Evolutionary conservation across 2,113 vertebrate species (phyloP).

Genomic region (Hippolais icterina): DNA sequence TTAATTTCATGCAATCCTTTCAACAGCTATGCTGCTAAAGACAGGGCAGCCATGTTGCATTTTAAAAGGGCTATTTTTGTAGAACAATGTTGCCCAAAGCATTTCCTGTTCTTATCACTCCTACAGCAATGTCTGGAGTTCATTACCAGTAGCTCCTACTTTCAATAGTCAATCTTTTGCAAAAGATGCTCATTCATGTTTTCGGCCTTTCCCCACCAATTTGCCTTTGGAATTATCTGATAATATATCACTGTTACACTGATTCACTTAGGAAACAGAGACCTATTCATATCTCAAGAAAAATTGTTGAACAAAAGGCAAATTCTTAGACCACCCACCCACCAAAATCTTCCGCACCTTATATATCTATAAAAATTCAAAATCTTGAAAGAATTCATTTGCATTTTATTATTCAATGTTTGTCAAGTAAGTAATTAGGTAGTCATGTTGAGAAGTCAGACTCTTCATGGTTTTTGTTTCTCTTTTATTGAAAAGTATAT

Average conservation of each 20-base stretch:
- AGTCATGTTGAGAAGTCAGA: slow-evolving; percentile 2
- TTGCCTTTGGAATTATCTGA: neutral
- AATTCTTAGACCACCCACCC: slow-evolving; percentile 61
- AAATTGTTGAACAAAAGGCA: slow-evolving; percentile 20
- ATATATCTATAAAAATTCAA: neutral
- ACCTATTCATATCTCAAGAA: slow-evolving; percentile 34
- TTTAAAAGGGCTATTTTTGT: slow-evolving; percentile 46
- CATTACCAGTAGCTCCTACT: slow-evolving; percentile 25
- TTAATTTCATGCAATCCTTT: slow-evolving; percentile 42
- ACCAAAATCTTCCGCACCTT: neutral
- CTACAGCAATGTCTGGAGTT: slow-evolving; percentile 32
- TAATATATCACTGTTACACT: neutral
- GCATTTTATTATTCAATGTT: slow-evolving; percentile 24
- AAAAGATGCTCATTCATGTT: slow-evolving; percentile 45
- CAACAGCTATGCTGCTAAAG: slow-evolving; percentile 30
- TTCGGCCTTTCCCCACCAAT: neutral
- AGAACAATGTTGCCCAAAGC: slow-evolving; percentile 50
- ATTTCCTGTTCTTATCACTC: slow-evolving; percentile 52
- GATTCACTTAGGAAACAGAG: slow-evolving; percentile 44
- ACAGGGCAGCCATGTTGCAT: slow-evolving; percentile 1
- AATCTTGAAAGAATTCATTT: slow-evolving; percentile 20
- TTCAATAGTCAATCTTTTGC: slow-evolving; percentile 15
- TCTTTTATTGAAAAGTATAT: slow-evolving; percentile 20
- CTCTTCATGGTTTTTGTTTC: slow-evolving; percentile 2
- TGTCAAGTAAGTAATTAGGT: slow-evolving; percentile 42